Evolutionary conservation across 2,888 invertebrate species (phyloP).

Genomic region (Stenotaenia linearis): DNA sequence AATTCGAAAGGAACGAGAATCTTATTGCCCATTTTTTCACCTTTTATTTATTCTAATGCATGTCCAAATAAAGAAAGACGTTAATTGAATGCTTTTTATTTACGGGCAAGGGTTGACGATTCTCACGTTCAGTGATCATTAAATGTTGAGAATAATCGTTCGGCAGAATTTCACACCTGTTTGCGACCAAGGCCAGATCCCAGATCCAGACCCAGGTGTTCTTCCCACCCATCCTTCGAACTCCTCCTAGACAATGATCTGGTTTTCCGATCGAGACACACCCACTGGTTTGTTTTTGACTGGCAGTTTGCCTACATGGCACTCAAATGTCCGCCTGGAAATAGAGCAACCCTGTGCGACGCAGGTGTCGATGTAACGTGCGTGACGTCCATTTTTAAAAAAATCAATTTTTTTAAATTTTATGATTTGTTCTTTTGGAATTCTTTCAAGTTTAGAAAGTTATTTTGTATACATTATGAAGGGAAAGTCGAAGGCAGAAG

Average conservation of each 20-base stretch:
- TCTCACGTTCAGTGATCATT: conserved; percentile 14
- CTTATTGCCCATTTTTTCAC: not conserved
- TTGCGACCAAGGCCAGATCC: not conserved
- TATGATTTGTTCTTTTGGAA: not conserved
- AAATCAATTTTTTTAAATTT: too few species aligned
- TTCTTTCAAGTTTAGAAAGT: not conserved
- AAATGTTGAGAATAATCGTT: not conserved
- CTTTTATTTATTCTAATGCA: not conserved
- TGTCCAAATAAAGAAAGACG: not conserved
- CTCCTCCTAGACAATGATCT: conserved; percentile 24
- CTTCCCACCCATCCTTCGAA: not conserved
- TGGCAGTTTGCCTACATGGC: conserved; percentile 8
- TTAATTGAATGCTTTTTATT: conserved; percentile 1
- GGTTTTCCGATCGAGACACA: not conserved
- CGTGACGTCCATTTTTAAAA: too few species aligned
- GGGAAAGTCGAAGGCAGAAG: not conserved
- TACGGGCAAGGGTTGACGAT: not conserved
- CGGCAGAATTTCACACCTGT: not conserved
- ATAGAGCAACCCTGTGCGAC: not conserved
- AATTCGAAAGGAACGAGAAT: not conserved
- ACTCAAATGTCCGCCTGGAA: not conserved
- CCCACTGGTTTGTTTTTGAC: not conserved
- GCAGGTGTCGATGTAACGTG: not conserved
- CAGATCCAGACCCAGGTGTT: conserved; percentile 17
- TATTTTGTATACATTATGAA: conserved; percentile 6